phyloP scores from a whole-genome alignment of 1,140 invertebrate species.

The Tetraneura akinire region DNA sequence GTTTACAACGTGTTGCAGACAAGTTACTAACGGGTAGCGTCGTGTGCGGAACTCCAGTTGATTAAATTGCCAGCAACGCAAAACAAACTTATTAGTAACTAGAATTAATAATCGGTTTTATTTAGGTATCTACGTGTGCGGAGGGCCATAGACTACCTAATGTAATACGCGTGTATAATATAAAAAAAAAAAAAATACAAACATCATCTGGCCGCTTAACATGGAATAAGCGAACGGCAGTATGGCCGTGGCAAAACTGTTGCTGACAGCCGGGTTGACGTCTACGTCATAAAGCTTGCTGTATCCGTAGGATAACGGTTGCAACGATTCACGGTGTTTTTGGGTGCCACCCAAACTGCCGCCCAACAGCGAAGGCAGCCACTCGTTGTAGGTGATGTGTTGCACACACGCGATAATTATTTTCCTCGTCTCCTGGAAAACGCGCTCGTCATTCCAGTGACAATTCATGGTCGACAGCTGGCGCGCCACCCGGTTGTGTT shows the following conservation, averaged over 20 bases:
- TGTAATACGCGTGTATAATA: too few relatives aligned
- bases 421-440: constrained; percentile 80
- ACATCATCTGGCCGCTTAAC: too few relatives aligned
- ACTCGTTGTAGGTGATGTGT: constrained; percentile 86
- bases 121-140: too few relatives aligned
- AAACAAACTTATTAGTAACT: too few relatives aligned
- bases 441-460: constrained; percentile 74
- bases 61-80: too few relatives aligned
- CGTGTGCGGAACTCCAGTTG: too few relatives aligned
- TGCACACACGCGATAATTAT: constrained; percentile 85
- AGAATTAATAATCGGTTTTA: too few relatives aligned
- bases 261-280: constrained; percentile 68
- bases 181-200: too few relatives aligned
- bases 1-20: too few relatives aligned
- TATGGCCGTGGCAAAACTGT: constrained; percentile 73
- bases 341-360: constrained; percentile 49
- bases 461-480: constrained; percentile 66
- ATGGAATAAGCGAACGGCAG: constrained; percentile 72
- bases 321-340: constrained; percentile 15
- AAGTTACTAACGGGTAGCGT: too few relatives aligned
- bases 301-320: constrained; percentile 50
- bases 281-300: constrained; percentile 62
- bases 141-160: too few relatives aligned
- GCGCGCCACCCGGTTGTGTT: constrained; percentile 84
- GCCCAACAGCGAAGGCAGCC: constrained; percentile 73